phyloP scores from a whole-genome alignment of 2,113 vertebrate genomes.

The Conger conger region DNA sequence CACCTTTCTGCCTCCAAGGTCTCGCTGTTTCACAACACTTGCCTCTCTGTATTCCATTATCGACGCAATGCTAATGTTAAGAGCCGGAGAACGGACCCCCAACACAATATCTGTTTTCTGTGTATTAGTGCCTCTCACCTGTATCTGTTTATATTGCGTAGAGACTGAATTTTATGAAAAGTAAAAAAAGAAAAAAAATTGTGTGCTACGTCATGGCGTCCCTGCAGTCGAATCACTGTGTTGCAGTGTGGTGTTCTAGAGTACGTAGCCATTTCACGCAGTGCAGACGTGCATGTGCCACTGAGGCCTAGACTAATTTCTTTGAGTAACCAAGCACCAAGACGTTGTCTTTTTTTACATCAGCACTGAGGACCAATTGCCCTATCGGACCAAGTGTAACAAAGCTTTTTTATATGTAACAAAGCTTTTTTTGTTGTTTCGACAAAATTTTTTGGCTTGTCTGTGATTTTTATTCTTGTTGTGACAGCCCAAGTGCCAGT shows the following conservation, averaged over 20 bases:
- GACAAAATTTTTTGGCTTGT: conserved; percentile 57
- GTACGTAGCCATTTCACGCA: conserved; percentile 78
- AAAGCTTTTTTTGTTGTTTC: conserved; percentile 69
- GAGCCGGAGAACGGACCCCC: not conserved
- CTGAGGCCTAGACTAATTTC: conserved; percentile 74
- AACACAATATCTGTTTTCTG: not conserved
- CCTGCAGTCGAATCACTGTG: conserved; percentile 74
- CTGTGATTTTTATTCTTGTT: conserved; percentile 68
- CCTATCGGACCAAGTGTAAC: conserved; percentile 86
- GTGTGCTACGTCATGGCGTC: conserved; percentile 68
- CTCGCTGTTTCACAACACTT: not conserved
- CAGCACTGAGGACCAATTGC: conserved; percentile 95
- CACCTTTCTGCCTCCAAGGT: not conserved
- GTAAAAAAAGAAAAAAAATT: not conserved
- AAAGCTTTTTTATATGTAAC: conserved; percentile 76
- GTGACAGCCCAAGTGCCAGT: conserved; percentile 91
- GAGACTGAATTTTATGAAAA: not conserved
- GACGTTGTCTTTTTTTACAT: conserved; percentile 76
- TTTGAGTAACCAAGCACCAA: conserved; percentile 75
- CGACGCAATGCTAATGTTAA: not conserved
- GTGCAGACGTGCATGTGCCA: conserved; percentile 84
- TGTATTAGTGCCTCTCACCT: not conserved
- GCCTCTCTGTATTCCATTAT: not conserved
- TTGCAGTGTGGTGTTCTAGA: conserved; percentile 76
- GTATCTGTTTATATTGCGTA: not conserved